These are phyloP conservation scores for Epinephelus moara DNA, from an alignment of 2,113 vertebrate genomes.

Conservation along the genomic window DNA sequence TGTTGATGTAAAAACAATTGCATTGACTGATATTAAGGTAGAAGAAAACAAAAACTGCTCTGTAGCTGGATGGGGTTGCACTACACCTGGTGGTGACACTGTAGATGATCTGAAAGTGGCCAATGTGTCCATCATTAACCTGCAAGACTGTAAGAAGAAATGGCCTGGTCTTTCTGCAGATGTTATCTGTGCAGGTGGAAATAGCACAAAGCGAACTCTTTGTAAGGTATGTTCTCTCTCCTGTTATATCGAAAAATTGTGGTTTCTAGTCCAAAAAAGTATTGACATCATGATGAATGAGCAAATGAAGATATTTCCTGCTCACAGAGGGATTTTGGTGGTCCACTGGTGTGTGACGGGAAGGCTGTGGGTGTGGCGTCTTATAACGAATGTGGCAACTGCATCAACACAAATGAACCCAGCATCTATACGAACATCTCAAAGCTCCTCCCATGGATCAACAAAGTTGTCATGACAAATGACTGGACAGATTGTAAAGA, in stretches of 20 bases:
- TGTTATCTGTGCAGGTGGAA: slow-evolving; percentile 68
- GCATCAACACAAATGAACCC: slow-evolving; percentile 62
- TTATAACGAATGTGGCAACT: slow-evolving; percentile 16
- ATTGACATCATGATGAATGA: background rate
- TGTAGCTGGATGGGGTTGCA: slow-evolving; percentile 77
- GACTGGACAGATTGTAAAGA: too few relatives aligned
- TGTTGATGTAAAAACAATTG: too few relatives aligned
- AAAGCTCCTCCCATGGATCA: slow-evolving; percentile 67
- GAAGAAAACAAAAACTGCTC: too few relatives aligned
- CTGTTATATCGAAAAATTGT: background rate
- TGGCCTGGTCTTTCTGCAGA: slow-evolving; percentile 49
- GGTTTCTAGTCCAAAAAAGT: background rate
- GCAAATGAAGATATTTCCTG: background rate
- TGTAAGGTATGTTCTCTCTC: slow-evolving; percentile 66
- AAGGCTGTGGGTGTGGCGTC: slow-evolving; percentile 85
- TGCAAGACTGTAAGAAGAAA: background rate
- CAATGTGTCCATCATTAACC: slow-evolving; percentile 43
- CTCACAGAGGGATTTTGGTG: slow-evolving; percentile 88
- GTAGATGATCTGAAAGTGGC: slow-evolving; percentile 26
- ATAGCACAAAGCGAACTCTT: slow-evolving; percentile 51
- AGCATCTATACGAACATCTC: slow-evolving; percentile 72
- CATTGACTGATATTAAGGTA: too few relatives aligned
- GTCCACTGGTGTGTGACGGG: slow-evolving; percentile 84
- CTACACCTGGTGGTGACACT: background rate
- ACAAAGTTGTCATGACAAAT: slow-evolving; percentile 15